A percentile compares a stretch with the other conserved stretches of the same genome.
Conservation (phyloP, 2,113 vertebrate species). For the Parotia lawesii region DNA sequence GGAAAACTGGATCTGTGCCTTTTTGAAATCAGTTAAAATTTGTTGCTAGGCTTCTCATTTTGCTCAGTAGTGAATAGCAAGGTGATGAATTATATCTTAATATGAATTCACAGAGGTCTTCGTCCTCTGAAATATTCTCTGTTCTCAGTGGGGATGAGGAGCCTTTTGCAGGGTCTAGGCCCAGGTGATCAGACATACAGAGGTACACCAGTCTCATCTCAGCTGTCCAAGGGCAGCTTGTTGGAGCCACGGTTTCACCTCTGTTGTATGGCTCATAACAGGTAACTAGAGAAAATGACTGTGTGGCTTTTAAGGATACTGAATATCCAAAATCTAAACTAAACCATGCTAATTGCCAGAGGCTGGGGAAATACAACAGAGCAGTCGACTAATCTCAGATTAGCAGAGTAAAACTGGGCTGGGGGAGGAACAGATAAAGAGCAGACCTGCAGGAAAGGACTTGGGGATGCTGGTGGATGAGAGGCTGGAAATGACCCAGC, state of each 20-base stretch:
- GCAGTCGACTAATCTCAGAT: background rate
- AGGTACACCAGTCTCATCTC: accelerated
- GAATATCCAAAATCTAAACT: background rate
- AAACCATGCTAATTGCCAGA: background rate
- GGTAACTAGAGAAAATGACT: background rate
- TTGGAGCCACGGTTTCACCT: background rate
- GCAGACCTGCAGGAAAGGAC: background rate
- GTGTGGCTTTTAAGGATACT: background rate
- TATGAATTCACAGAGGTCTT: background rate
- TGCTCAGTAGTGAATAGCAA: background rate
- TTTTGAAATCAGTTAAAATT: background rate
- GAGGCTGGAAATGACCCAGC: background rate
- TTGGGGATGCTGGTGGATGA: background rate
- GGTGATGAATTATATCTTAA: background rate
- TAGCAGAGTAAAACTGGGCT: background rate
- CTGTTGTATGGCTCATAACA: accelerated
- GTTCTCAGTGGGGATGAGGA: background rate
- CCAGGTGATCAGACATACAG: background rate
- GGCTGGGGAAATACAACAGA: background rate
- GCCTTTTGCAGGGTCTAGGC: background rate
- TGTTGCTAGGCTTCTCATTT: background rate
- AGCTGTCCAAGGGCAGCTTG: background rate
- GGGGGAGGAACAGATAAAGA: background rate
- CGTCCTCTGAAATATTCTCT: background rate
- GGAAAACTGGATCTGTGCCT: background rate